Evolutionary conservation across 2,113 vertebrate genomes (phyloP), one percentile per base, ranked within the genome.

Genomic region (Tupaia tana): DNA sequence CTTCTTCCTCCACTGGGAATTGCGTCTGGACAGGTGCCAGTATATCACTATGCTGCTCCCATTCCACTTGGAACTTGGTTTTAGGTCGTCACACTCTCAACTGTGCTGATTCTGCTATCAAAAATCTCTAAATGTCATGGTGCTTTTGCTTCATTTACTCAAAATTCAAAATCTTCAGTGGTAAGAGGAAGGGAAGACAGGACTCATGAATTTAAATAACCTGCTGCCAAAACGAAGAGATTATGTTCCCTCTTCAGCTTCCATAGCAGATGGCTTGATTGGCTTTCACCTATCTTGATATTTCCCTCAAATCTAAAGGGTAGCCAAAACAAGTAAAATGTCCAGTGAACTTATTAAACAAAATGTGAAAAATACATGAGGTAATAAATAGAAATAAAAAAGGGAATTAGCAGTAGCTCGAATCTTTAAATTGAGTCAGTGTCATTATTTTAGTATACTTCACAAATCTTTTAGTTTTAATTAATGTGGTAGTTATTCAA

Each of bases 241-340:
- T 95, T 80, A 78, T 58, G 52, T 18, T 3, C 3, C 2, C 63
- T 27, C 43, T 31, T 43, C 27, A 52, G 16, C 31, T 83, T 69
- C 71, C 75, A 79, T 7, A 79, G 64, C 88, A 96, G 93, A 93
- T 91, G 80, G 66, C 56, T 91, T 15, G 20, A 18, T 86, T 96
- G 87, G 83, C 85, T 89, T 83, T 3, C 6, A 56, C 70, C 61
- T 75, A 27, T 34, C n/a, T 89, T 91, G 80, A 97, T 70, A 92
- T 43, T 90, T 78, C 19, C 24, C 67, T n/a, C 18, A 88, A 79
- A 56, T 77, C 5, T 59, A 64, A 91, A 78, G 20, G 7, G 70
- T 82, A 61, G 43, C 52, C 74, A 93, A 82, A 81, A 59, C 19
- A 64, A 27, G 9, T 25, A 75, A 80, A 67, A 56, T 27, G 1